Base-by-base conservation (phyloP, 2,888 invertebrate species). In the Polydrusus cervinus region DNA sequence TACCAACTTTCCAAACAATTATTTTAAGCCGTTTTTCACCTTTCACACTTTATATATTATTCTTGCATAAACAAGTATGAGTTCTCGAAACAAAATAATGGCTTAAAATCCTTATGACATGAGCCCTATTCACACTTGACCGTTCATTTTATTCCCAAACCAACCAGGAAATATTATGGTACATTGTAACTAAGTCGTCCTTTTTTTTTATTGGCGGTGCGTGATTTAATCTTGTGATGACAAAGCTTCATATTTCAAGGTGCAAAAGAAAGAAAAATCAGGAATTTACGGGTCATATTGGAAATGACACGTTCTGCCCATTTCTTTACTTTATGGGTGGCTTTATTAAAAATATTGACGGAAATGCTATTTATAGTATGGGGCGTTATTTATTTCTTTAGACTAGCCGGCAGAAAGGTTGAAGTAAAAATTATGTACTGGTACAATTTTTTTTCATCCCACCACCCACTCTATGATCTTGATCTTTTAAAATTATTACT, bases 171-270 rank as follows among this genome's bases (percentile, higher is more conserved):
- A 1, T 47, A 16, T 16, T 47, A 47, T 16, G 0, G 9, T 3
- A 16, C 6, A n/a, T 43, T 47, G 47, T 47, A 16, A 47, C 16
- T 16, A 2, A 16, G 16, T 47, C 47, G 47, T 47, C 2, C 7
- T 16, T 47, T 47, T 16, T 47, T 47, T 47, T 47, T 47, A 47
- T 47, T 5, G 47, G n/a, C 7, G 0, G 16, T 47, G 47, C 47
- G 47, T 47, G 47, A 47, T 47, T 16, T 16, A 47, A 47, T 47
- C 47, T 47, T 47, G 16, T 47, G 47, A 47, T 47, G 47, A 47
- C 47, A 47, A 47, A 16, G 8, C 14, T 13, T n/a, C 47, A 16
- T 14, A 16, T 47, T 47, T 47, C 47, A 9, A 43, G 43, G 43
- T 43, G 13, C 13, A 43, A 16, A 47, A n/a, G 16, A 16, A 16